Base-by-base conservation (phyloP, 1,140 invertebrate species). In the Euglossa dilemma region DNA sequence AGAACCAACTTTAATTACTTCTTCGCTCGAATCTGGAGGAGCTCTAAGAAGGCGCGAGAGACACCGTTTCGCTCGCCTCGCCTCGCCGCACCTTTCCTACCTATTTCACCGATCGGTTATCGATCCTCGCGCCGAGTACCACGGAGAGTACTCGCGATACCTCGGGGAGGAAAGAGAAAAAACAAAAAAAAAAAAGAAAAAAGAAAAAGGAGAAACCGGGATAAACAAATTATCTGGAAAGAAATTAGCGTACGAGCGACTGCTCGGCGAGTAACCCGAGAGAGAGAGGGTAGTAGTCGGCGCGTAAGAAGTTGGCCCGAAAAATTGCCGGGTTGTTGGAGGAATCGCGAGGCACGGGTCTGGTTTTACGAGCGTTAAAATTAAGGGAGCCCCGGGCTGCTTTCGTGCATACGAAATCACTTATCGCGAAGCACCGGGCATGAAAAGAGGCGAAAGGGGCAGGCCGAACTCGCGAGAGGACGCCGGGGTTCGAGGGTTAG, bases 331-430 rank as follows among this genome's bases (percentile, higher is more conserved):
- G 70, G 47, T 52, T 50, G 57, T 54, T 23, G 72, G 45, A 52
- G 63, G 4, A 50, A 59, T 67, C 43, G 73, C n/a, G 11, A n/a
- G 45, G 23, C 36, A 63, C 28, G 50, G 59, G 5, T 0, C 36
- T 18, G 66, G 84, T 85, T 86, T 87, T 86, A 86, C 84, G 80
- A 84, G 69, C 78, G 74, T 64, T 52, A 70, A 88, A 88, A 88
- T 88, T 88, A 84, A 82, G 67, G 82, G 54, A 61, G 20, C 66
- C 47, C 47, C 16, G 64, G 45, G 61, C 71, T 67, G 80, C 64
- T 85, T 82, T 83, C 71, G 56, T 69, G 82, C 83, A 85, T 87
- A 85, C 83, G 75, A 85, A 87, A 88, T 87, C 74, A 87, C 74
- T 86, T 86, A 84, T 84, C 85, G 82, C 82, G 85, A 77, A 87